Base-by-base conservation (phyloP, 2,797 vertebrate genomes). In the Myiotriccus ornatus region DNA sequence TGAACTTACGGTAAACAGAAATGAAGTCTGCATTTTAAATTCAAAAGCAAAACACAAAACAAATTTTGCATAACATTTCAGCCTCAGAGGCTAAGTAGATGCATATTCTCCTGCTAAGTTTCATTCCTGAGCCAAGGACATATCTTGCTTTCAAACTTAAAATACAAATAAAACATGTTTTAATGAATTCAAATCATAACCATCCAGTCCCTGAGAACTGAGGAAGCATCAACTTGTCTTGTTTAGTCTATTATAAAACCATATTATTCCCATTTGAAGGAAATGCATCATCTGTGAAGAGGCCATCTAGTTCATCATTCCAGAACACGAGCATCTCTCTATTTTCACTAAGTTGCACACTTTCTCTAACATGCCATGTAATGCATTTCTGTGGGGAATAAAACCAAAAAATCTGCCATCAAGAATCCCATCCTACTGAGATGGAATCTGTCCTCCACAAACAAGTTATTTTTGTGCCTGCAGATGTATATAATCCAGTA, bases 161-260 rank as follows among this genome's bases (percentile, higher is more conserved):
- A 89, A 47, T 84, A 84, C 52, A 94, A 81, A 93, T 70, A 76
- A 95, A 94, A 90, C 70, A 62, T 73, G 64, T 95, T 96, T 77
- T 93, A 91, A 96, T 94, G 67, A 78, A 94, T 97, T 97, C 67
- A 88, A 88, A 85, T 82, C 28, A 84, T 91, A 95, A 91, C 82
- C 85, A 93, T 95, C 44, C 47, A 81, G 70, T 74, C 71, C 94
- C 87, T 76, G 82, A 87, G 74, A 97, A 89, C 6, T 85, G 35
- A 92, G 55, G 63, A 97, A 84, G 84, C 64, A 96, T 76, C 75
- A 64, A 32, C 94, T 89, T 94, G 62, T 82, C 65, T 87, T 94
- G 47, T 93, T 90, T 47, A 91, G 41, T 71, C 77, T 90, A 78
- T 96, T 91, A 57, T 89, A 89, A 97, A 91, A 20, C 50, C 43